phyloP scores from a whole-genome alignment of 2,797 vertebrate species.

The Sebastes alutus region DNA sequence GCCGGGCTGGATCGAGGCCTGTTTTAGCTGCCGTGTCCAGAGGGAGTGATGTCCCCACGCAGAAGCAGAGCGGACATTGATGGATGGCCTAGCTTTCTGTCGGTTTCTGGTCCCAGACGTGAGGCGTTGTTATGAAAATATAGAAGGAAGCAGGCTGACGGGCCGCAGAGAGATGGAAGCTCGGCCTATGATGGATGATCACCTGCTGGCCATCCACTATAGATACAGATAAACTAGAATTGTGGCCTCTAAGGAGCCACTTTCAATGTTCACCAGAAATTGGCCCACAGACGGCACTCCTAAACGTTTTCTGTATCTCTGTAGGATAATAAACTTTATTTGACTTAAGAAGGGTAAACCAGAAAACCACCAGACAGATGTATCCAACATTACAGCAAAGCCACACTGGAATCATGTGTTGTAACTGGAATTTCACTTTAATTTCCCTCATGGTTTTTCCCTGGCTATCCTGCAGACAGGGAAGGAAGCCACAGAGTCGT shows the following conservation, averaged over 20 bases:
- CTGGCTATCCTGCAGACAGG: not conserved
- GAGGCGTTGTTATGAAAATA: slow-evolving; percentile 69
- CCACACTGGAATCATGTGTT: slow-evolving; percentile 21
- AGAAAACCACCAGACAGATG: slow-evolving; percentile 36
- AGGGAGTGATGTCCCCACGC: slow-evolving; percentile 66
- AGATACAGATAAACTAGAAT: slow-evolving; percentile 29
- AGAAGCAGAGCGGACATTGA: slow-evolving; percentile 55
- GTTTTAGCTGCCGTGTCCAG: slow-evolving; percentile 69
- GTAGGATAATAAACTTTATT: slow-evolving; percentile 16
- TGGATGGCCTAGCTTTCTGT: slow-evolving; percentile 77
- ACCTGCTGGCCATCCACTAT: slow-evolving; percentile 2
- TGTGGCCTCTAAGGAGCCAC: not conserved
- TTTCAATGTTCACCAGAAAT: slow-evolving; percentile 18
- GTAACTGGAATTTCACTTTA: slow-evolving; percentile 19
- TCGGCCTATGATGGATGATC: slow-evolving; percentile 43
- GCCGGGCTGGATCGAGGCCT: slow-evolving; percentile 21
- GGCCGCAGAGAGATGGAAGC: slow-evolving; percentile 33
- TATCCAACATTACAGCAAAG: slow-evolving; percentile 22
- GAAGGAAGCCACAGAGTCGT: slow-evolving; percentile 19
- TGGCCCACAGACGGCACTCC: not conserved
- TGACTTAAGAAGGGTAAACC: slow-evolving; percentile 30
- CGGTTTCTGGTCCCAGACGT: slow-evolving; percentile 45
- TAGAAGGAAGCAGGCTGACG: slow-evolving; percentile 49
- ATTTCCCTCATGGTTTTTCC: slow-evolving; percentile 15
- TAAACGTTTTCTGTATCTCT: slow-evolving; percentile 5